These are phyloP conservation scores for Desmophyllum pertusum DNA, from an alignment of 92 coral and sea anemone genomes.

Conservation along the genomic window DNA sequence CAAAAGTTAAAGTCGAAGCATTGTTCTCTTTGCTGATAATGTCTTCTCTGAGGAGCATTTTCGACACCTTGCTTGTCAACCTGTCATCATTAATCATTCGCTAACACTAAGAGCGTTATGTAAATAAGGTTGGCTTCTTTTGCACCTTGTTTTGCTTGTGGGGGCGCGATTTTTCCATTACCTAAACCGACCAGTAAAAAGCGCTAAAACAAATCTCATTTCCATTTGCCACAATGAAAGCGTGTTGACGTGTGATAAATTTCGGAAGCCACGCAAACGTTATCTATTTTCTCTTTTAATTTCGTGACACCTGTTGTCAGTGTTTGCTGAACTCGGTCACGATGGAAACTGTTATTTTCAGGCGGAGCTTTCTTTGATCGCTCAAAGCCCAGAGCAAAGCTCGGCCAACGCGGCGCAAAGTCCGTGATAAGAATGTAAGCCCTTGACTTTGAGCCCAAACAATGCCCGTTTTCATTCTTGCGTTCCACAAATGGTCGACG, in stretches of 20 bases:
- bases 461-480: conserved; percentile 73
- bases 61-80: conserved; percentile 81
- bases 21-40: conserved; percentile 79
- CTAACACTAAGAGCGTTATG: conserved; percentile 74
- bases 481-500: conserved; percentile 57
- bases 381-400: conserved; percentile 8
- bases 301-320: conserved; percentile 59
- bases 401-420: conserved; percentile 35
- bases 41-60: conserved; percentile 73
- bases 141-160: conserved; percentile 75
- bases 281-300: conserved; percentile 29
- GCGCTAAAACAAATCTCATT: conserved; percentile 61
- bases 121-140: conserved; percentile 80
- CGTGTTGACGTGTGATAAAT: conserved; percentile 55
- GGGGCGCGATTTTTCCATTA: conserved; percentile 81
- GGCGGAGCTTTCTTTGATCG: conserved; percentile 6
- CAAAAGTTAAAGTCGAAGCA: conserved; percentile 51
- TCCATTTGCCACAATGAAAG: conserved; percentile 63
- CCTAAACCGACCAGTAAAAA: conserved; percentile 66
- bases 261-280: conserved; percentile 58
- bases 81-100: conserved; percentile 84
- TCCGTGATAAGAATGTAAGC: conserved; percentile 42
- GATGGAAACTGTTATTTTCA: conserved; percentile 40
- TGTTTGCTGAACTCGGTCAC: conserved; percentile 49
- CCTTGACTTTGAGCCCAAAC: conserved; percentile 59